Evolutionary conservation across 2,888 invertebrate genomes (phyloP), one percentile per base, ranked within the genome.

Genomic region (Metellina segmentata): DNA sequence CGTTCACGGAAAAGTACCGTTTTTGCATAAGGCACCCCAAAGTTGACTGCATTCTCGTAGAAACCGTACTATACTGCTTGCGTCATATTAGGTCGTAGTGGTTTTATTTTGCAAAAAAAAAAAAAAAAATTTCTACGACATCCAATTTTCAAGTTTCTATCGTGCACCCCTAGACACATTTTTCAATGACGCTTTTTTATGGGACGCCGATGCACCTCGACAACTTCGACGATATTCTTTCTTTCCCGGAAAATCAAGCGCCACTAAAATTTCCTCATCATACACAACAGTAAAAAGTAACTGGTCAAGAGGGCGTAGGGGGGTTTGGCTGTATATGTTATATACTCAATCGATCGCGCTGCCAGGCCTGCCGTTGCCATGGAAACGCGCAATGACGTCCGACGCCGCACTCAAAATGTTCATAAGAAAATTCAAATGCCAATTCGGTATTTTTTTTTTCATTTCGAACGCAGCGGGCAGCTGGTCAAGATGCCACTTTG

Each of bases 291-390:
- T n/a, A 53, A 79, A 13, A 19, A 51, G 51, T 51, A 61, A 49
- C 16, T n/a, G 70, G 19, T 48, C 9, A n/a, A 48, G 53, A 81
- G 19, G 19, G 69, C 4, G 49, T 9, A 6, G 2, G 77, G 49
- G n/a, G 51, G 77, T 5, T 16, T 11, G 53, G 53, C 7, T 7
- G 34, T 85, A 74, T 49, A 34, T 85, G n/a, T 34, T 85, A 85
- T 85, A 85, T 75, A 34, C 53, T 9, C 52, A 16, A 86, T 86
- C 78, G 78, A 78, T 78, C 69, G 78, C 78, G 9, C 74, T 85
- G 61, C 75, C 77, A 77, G 51, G 77, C 70, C 61, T 86, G 77
- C 77, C 78, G 86, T 86, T 78, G 19, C 48, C 78, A 86, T 86
- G 70, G 77, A 51, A 49, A 86, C 86, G 11, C 51, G 70, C 69